Conservation (phyloP, 2,888 invertebrate species). For the Acanthococcus lagerstroemiae region DNA sequence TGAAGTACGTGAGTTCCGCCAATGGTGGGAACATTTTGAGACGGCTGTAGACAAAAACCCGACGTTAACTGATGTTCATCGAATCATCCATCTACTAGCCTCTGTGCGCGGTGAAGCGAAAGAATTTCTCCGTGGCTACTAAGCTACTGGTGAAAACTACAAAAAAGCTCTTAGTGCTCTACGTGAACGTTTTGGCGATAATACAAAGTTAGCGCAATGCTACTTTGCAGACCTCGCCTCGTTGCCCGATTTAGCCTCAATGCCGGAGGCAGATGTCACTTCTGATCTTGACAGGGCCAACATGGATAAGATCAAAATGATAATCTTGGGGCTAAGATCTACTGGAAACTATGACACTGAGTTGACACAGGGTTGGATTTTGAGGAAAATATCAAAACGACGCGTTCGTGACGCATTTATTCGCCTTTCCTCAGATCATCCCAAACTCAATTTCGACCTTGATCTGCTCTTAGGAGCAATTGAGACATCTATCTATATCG, state of each 20-base stretch:
- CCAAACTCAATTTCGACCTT: neutral
- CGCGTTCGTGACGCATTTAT: neutral
- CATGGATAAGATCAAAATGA: neutral
- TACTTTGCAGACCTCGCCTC: neutral
- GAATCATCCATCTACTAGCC: too few relatives aligned
- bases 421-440: neutral
- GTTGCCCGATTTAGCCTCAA: neutral
- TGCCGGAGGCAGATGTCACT: neutral
- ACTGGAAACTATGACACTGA: neutral
- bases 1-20: too few relatives aligned
- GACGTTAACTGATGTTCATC: too few relatives aligned
- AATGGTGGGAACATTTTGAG: too few relatives aligned
- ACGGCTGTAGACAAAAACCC: too few relatives aligned
- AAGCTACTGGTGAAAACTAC: too few relatives aligned
- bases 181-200: too few relatives aligned
- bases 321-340: neutral
- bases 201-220: neutral
- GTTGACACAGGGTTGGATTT: neutral
- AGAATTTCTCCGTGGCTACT: too few relatives aligned
- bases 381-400: neutral
- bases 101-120: too few relatives aligned
- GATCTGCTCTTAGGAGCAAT: neutral
- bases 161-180: too few relatives aligned
- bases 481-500: neutral
- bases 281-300: neutral